Conservation (phyloP, 2,888 invertebrate species). For the Actias luna region DNA sequence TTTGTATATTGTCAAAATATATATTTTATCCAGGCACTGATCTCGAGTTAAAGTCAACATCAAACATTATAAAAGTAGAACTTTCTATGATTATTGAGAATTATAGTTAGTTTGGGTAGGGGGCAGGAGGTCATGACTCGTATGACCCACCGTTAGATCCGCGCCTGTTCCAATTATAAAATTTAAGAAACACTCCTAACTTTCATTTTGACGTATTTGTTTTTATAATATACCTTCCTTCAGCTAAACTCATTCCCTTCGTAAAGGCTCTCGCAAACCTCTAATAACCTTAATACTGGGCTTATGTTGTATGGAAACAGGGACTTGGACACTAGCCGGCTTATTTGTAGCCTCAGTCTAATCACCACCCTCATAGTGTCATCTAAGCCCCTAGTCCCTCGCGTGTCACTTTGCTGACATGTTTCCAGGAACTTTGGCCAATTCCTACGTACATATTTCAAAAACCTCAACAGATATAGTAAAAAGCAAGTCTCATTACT, state of each 20-base stretch:
- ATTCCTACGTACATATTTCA: conserved; percentile 91
- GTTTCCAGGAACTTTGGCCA: conserved; percentile 92
- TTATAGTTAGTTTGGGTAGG: too few species aligned
- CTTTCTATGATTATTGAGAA: too few species aligned
- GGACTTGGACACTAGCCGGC: conserved; percentile 90
- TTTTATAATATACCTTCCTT: conserved; percentile 33
- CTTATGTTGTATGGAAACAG: conserved; percentile 95
- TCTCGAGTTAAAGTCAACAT: too few species aligned
- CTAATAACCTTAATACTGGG: conserved; percentile 90
- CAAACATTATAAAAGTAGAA: too few species aligned
- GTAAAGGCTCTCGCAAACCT: conserved; percentile 92
- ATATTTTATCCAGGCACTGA: too few species aligned
- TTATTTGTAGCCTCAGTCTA: conserved; percentile 89
- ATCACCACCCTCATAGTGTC: conserved; percentile 93
- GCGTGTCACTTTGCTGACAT: conserved; percentile 84
- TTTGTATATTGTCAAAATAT: conserved; percentile 13
- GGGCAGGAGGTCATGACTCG: too few species aligned
- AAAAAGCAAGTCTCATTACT: conserved; percentile 96
- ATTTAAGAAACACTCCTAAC: conserved; percentile 10
- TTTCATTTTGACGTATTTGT: not conserved
- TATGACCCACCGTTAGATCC: too few species aligned
- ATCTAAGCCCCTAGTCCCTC: conserved; percentile 83
- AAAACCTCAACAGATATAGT: conserved; percentile 90
- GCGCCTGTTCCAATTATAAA: too few species aligned
- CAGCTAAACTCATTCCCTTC: conserved; percentile 92